phyloP scores from a whole-genome alignment of 2,113 vertebrate genomes.

The Charadrius vociferus region DNA sequence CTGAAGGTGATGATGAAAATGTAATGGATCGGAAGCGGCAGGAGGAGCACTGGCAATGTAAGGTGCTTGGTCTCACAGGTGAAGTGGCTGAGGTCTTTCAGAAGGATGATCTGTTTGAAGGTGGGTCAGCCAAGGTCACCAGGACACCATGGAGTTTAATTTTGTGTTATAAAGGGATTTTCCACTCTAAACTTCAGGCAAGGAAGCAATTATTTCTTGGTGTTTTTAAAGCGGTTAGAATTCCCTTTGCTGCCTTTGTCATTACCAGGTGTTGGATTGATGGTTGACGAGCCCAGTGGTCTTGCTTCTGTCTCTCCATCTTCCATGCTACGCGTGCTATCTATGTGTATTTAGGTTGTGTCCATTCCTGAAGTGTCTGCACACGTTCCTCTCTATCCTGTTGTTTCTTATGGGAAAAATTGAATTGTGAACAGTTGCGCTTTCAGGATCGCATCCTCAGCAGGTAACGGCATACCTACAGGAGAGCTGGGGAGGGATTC shows the following conservation, averaged over 20 bases:
- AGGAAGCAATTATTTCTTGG: neutral
- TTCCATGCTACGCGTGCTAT: rapidly evolving
- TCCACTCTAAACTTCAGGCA: neutral
- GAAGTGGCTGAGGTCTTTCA: neutral
- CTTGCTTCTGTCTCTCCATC: neutral
- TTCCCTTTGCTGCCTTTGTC: neutral
- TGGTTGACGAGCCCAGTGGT: neutral
- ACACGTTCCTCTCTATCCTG: neutral
- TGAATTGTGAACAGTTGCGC: rapidly evolving
- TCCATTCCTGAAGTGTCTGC: neutral
- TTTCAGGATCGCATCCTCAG: neutral
- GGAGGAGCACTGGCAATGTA: neutral
- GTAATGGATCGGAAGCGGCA: neutral
- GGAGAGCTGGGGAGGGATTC: neutral
- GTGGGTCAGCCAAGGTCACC: neutral
- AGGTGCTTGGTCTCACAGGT: neutral
- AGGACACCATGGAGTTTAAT: neutral
- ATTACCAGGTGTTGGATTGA: neutral
- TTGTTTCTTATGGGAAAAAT: neutral
- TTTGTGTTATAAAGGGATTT: neutral
- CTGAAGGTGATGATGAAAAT: neutral
- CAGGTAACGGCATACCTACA: too few species aligned
- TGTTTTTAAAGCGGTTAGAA: neutral
- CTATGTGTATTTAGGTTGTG: neutral
- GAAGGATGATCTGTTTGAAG: neutral